Conservation (phyloP, 2,113 vertebrate genomes). For the Myodes glareolus region DNA sequence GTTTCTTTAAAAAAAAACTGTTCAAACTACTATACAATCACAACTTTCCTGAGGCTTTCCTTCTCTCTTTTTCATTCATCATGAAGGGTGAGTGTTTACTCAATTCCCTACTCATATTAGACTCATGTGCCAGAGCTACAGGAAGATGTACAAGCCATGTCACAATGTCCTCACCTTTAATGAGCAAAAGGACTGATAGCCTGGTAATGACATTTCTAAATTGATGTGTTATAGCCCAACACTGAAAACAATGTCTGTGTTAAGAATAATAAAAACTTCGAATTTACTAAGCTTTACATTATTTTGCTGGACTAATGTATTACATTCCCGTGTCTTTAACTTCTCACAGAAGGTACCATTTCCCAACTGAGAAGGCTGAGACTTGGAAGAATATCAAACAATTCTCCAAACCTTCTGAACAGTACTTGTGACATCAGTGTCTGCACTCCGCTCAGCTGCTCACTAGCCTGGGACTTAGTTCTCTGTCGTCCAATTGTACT, state of each 20-base stretch:
- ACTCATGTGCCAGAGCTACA: neutral
- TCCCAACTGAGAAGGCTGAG: neutral
- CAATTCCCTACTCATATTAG: neutral
- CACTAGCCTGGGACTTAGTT: neutral
- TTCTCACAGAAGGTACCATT: neutral
- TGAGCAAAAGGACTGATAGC: neutral
- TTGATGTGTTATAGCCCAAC: neutral
- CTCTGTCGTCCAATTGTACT: neutral
- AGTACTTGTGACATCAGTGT: neutral
- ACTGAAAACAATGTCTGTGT: neutral
- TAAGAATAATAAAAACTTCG: neutral
- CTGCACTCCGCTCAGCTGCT: neutral
- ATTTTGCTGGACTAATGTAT: neutral
- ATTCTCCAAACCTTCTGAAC: neutral
- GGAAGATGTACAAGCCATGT: neutral
- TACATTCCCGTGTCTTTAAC: neutral
- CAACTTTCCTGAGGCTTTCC: neutral
- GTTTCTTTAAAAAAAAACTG: neutral
- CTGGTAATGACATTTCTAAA: neutral
- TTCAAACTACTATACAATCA: constrained; percentile 10
- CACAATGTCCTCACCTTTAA: neutral
- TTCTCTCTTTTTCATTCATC: neutral
- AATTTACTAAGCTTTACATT: neutral
- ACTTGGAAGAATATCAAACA: neutral
- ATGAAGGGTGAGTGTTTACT: neutral